Conservation (phyloP, 2,888 invertebrate species). For the Frankliniella fusca region DNA sequence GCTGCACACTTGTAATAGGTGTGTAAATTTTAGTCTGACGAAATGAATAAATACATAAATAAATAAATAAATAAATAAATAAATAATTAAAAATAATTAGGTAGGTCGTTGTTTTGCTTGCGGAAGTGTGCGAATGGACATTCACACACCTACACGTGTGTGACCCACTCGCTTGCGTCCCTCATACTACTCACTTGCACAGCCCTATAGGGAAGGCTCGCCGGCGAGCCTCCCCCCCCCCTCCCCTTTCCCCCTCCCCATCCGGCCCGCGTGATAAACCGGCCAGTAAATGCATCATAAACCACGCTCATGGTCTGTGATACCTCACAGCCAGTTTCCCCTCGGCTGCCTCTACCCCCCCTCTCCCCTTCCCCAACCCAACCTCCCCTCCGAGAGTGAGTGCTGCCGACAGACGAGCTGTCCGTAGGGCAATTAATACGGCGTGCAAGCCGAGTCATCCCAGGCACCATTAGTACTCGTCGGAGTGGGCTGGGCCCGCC, state of each 20-base stretch:
- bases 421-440: constrained; percentile 22
- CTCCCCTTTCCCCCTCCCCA: too few relatives aligned
- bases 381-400: not conserved
- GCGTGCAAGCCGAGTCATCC: constrained; percentile 11
- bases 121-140: too few relatives aligned
- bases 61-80: too few relatives aligned
- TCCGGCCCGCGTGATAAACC: constrained; percentile 1
- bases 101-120: too few relatives aligned
- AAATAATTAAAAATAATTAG: too few relatives aligned
- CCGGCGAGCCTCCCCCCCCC: not conserved
- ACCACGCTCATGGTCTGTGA: constrained; percentile 21
- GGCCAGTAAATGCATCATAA: constrained; percentile 23
- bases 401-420: constrained; percentile 23
- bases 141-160: too few relatives aligned
- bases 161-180: too few relatives aligned
- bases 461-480: constrained; percentile 22
- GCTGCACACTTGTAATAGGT: too few relatives aligned
- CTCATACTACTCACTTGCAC: not conserved
- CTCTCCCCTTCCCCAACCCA: not conserved
- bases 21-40: too few relatives aligned
- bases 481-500: not conserved
- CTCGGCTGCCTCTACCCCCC: not conserved
- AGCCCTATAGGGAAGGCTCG: not conserved
- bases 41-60: too few relatives aligned
- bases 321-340: constrained; percentile 19